A percentile compares a stretch with the other conserved stretches of the same genome.
Evolutionary conservation across 2,113 vertebrate genomes (phyloP).

Genomic region (Corythaixoides concolor): DNA sequence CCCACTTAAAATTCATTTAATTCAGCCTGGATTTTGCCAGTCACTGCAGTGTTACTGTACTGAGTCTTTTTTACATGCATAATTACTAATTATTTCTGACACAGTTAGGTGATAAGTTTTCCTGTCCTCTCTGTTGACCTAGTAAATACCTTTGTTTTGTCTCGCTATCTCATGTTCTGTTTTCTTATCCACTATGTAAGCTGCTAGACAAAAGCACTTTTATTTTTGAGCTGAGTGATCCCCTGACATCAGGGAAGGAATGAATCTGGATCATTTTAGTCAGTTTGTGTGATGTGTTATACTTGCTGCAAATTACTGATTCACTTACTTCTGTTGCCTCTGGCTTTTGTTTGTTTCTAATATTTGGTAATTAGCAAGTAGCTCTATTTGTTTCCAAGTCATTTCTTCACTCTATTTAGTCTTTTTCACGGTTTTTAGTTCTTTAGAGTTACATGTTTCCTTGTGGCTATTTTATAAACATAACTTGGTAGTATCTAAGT

Average conservation of each 20-base stretch:
- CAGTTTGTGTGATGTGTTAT: background rate
- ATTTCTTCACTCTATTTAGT: background rate
- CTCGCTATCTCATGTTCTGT: background rate
- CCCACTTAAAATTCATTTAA: background rate
- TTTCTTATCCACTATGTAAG: conserved; percentile 1
- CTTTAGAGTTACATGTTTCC: background rate
- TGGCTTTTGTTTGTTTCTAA: conserved; percentile 13
- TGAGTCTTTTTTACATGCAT: background rate
- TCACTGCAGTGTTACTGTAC: background rate
- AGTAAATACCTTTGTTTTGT: background rate
- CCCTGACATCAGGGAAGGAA: background rate
- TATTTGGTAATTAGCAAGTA: background rate
- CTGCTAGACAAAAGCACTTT: conserved; percentile 9
- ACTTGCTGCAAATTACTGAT: conserved; percentile 15
- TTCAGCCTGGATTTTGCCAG: background rate
- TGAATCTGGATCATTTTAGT: background rate
- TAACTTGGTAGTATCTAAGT: background rate
- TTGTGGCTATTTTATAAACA: background rate
- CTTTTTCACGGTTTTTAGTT: background rate
- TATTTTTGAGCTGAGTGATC: conserved; percentile 19
- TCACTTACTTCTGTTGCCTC: background rate
- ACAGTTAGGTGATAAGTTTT: background rate
- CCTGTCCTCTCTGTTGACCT: background rate
- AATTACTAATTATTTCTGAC: background rate
- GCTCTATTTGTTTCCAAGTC: background rate